Evolutionary conservation across 2,797 vertebrate genomes (phyloP).

Genomic region (Varecia variegata): DNA sequence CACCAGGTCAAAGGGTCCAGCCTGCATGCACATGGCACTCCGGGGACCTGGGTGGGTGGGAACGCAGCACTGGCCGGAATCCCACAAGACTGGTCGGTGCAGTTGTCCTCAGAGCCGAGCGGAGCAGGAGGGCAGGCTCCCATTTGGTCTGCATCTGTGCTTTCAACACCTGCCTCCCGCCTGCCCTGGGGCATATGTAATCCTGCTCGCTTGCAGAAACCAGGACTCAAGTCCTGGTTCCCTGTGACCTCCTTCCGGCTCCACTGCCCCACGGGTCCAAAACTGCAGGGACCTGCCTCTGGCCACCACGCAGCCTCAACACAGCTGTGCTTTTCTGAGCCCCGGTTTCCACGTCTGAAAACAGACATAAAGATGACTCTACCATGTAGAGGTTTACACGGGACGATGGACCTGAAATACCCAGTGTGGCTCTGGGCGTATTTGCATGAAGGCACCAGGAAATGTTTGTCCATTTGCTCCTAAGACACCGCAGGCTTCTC

Average conservation of each 20-base stretch:
- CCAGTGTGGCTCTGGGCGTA: background rate
- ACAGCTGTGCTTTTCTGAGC: background rate
- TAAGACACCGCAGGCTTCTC: background rate
- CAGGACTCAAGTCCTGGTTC: background rate
- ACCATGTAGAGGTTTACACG: rapidly evolving
- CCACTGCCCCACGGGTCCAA: background rate
- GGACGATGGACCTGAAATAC: background rate
- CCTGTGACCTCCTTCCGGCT: rapidly evolving
- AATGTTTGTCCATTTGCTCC: rapidly evolving
- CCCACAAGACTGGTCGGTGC: background rate
- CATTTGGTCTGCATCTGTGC: background rate
- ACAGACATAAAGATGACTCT: background rate
- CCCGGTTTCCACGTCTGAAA: background rate
- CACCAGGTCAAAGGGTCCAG: background rate
- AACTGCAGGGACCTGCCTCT: background rate
- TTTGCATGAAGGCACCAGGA: rapidly evolving
- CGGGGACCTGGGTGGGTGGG: background rate
- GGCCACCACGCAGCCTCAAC: rapidly evolving
- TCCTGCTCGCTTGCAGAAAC: background rate
- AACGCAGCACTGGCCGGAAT: rapidly evolving
- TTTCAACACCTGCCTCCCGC: background rate
- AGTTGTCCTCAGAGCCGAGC: background rate
- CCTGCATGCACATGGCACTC: background rate
- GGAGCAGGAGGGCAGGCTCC: background rate
- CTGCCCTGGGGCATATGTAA: background rate